Percentiles rank a stretch among this genome's conserved stretches.
Evolutionary conservation across 2,113 vertebrate genomes (phyloP).

Genomic region (Meriones unguiculatus): DNA sequence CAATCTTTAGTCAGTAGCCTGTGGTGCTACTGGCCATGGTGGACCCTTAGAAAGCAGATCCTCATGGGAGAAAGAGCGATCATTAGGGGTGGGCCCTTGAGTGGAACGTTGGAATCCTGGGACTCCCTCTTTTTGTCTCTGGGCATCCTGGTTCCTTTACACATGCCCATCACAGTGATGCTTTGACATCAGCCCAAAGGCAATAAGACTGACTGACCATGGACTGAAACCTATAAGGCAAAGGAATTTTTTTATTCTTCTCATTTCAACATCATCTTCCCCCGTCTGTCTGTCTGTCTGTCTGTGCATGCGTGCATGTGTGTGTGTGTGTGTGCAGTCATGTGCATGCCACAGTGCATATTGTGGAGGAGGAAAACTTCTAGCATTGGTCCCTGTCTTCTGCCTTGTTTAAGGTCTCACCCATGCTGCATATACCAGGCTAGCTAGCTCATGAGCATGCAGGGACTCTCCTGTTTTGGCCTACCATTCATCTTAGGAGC

Average conservation of each 20-base stretch:
- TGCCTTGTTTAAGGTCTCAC: background rate
- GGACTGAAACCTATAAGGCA: background rate
- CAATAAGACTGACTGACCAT: background rate
- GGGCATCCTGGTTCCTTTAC: background rate
- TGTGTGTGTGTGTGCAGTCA: background rate
- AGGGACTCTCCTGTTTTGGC: background rate
- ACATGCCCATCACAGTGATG: background rate
- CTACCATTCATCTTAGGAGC: background rate
- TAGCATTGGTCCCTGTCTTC: background rate
- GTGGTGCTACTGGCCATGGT: background rate
- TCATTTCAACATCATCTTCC: background rate
- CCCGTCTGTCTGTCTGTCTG: background rate
- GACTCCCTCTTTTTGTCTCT: background rate
- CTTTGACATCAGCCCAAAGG: background rate
- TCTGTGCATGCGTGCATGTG: background rate
- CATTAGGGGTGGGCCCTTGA: background rate
- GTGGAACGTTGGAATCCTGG: background rate
- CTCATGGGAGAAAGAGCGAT: background rate
- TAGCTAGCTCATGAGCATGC: background rate
- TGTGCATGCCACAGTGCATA: background rate
- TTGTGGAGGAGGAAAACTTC: background rate
- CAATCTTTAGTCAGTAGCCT: background rate
- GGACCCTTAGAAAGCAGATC: background rate
- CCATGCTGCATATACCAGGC: background rate
- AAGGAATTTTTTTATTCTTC: background rate